phyloP scores from a whole-genome alignment of 2,113 vertebrate species.

The Menura novaehollandiae region DNA sequence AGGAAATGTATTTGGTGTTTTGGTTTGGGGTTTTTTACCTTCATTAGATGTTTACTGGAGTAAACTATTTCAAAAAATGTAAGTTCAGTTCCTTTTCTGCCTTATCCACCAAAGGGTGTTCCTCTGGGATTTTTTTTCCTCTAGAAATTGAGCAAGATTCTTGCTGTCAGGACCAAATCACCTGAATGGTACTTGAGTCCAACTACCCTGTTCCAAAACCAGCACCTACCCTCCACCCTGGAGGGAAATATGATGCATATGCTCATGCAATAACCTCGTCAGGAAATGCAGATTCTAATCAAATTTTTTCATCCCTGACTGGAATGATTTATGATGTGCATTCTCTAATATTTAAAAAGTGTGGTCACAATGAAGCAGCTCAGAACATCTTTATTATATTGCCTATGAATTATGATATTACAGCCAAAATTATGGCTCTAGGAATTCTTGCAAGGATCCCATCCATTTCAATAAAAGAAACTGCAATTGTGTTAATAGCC shows the following conservation, averaged over 20 bases:
- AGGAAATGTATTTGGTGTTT: background rate
- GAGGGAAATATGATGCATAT: background rate
- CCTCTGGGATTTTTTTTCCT: background rate
- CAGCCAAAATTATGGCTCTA: background rate
- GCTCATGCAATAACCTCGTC: background rate
- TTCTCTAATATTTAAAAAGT: background rate
- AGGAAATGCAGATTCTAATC: background rate
- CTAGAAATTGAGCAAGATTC: background rate
- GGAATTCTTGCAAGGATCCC: background rate
- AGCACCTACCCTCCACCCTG: background rate
- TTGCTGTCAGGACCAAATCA: background rate
- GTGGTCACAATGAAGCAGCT: background rate
- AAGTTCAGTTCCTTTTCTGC: background rate
- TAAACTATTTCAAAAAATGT: background rate
- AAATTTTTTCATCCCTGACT: background rate
- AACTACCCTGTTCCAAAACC: background rate
- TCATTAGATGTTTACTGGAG: background rate
- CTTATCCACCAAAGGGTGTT: background rate
- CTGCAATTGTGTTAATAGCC: background rate
- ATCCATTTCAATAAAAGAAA: background rate
- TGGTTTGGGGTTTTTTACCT: accelerated
- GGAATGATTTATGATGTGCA: background rate
- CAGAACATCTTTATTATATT: background rate
- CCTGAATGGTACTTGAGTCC: background rate
- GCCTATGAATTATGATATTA: background rate